phyloP scores from a whole-genome alignment of 30 jellyfish, hydroid and myxozoan genomes.

The Hydra vulgaris region DNA sequence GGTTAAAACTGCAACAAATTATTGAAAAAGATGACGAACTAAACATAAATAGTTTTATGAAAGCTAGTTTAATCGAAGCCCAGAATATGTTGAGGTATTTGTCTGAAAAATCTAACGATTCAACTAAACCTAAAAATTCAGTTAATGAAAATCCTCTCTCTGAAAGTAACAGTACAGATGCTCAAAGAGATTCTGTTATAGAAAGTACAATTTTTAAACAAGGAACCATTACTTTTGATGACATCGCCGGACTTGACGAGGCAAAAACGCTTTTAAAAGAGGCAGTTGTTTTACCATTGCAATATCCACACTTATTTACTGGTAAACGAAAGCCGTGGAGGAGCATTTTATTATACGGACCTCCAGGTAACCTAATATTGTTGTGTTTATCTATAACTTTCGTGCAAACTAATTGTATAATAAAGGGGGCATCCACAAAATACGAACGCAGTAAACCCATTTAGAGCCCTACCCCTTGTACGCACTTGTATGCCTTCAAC shows the following conservation, averaged over 20 bases:
- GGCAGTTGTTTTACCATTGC: constrained; percentile 84
- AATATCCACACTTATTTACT: constrained; percentile 77
- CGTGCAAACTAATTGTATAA: too few relatives aligned
- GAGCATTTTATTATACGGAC: constrained; percentile 76
- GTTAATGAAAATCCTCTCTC: not conserved
- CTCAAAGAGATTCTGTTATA: constrained; percentile 39
- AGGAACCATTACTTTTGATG: constrained; percentile 50
- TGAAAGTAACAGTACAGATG: not conserved
- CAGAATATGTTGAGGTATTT: not conserved
- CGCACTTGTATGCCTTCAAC: too few relatives aligned
- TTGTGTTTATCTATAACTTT: not conserved
- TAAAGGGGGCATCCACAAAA: too few relatives aligned
- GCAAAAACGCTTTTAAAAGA: constrained; percentile 70
- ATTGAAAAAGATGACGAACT: constrained; percentile 13
- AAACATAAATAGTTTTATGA: not conserved
- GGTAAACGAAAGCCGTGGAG: constrained; percentile 85
- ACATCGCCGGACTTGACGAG: constrained; percentile 84
- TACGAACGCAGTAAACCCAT: too few relatives aligned
- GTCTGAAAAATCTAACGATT: not conserved
- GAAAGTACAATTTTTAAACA: constrained; percentile 63
- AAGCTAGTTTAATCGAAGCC: not conserved
- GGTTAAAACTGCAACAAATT: constrained; percentile 18
- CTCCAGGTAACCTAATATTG: constrained; percentile 49
- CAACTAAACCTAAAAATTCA: not conserved
- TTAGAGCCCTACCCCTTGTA: too few relatives aligned